phyloP scores from a whole-genome alignment of 2,888 invertebrate genomes.

The Digitonthophagus gazella region DNA sequence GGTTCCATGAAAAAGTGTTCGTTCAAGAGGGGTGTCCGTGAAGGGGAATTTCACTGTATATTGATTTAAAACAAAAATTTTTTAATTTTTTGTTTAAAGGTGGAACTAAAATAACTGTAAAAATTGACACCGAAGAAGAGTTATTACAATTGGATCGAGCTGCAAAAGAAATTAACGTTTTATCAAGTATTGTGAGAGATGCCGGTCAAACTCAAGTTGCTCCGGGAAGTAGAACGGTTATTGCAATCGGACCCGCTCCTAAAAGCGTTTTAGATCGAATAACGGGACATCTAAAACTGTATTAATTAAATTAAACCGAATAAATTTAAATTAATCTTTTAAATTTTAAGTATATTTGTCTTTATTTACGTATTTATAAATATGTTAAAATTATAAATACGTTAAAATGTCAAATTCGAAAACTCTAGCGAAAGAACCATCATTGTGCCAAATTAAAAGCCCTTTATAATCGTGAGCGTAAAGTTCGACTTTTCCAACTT shows the following conservation, averaged over 20 bases:
- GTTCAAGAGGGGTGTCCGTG: too few species aligned
- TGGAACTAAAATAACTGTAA: conserved; percentile 85
- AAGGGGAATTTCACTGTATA: too few species aligned
- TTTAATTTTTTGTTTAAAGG: conserved; percentile 48
- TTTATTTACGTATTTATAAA: too few species aligned
- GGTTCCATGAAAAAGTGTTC: too few species aligned
- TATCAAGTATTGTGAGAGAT: conserved; percentile 77
- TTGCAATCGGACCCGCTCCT: conserved; percentile 91
- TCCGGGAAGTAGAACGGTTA: conserved; percentile 83
- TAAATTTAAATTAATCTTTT: conserved; percentile 1
- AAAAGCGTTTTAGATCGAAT: conserved; percentile 73
- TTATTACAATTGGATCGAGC: conserved; percentile 66
- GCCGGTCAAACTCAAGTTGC: conserved; percentile 93
- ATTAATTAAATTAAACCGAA: conserved; percentile 53
- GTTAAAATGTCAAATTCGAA: too few species aligned
- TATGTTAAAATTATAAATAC: too few species aligned
- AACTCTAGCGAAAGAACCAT: too few species aligned
- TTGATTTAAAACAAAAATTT: too few species aligned
- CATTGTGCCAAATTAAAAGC: too few species aligned
- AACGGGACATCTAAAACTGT: conserved; percentile 84
- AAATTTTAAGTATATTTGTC: background rate
- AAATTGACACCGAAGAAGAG: conserved; percentile 73
- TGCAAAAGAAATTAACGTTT: conserved; percentile 69
- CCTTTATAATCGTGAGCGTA: too few species aligned
- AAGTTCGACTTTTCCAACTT: too few species aligned